phyloP scores from a whole-genome alignment of 2,797 vertebrate genomes.

The Simalia tracyae region DNA sequence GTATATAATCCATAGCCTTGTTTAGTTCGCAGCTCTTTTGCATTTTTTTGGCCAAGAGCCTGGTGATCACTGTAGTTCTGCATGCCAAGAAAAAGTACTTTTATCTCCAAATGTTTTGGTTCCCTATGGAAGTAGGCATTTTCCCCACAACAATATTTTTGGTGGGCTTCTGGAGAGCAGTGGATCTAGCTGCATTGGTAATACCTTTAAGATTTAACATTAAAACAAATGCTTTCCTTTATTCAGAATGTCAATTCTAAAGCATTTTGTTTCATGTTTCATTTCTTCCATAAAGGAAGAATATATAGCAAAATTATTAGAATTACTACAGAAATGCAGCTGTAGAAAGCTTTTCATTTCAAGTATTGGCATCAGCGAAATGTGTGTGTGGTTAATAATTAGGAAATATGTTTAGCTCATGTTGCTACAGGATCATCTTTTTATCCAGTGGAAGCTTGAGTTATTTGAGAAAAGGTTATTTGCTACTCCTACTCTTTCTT shows the following conservation, averaged over 20 bases:
- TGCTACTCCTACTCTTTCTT: background rate
- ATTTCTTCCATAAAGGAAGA: conserved; percentile 25
- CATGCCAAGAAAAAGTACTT: no score
- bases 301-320: background rate
- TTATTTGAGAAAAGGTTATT: background rate
- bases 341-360: background rate
- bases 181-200: conserved; percentile 28
- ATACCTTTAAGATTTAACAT: background rate
- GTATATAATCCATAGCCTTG: no score
- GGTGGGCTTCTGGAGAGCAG: conserved; percentile 36
- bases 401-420: conserved; percentile 1
- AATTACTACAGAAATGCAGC: background rate
- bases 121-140: no score
- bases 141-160: conserved; percentile 11
- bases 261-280: background rate
- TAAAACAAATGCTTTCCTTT: conserved; percentile 43
- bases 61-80: no score
- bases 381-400: background rate
- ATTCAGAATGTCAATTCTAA: conserved; percentile 14
- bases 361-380: background rate
- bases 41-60: no score
- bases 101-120: no score
- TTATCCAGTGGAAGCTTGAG: background rate
- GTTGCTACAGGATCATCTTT: background rate
- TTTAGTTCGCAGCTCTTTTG: no score